A percentile compares a stretch with the other conserved stretches of the same genome.
Conservation (phyloP, 1,140 invertebrate species). For the Elymnias hypermnestra region DNA sequence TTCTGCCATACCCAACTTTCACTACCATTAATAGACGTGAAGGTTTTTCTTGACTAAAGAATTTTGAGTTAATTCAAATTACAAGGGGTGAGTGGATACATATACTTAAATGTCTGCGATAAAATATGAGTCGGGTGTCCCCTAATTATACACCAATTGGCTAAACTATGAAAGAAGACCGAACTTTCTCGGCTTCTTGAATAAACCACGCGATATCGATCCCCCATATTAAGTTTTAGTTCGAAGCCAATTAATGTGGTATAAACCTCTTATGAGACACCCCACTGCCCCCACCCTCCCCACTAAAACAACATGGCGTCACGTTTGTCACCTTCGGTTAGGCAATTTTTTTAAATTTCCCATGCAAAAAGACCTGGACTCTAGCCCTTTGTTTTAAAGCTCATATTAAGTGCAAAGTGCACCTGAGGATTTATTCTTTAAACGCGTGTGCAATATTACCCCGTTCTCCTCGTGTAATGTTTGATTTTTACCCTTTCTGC, state of each 20-base stretch:
- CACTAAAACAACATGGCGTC: slow-evolving; percentile 69
- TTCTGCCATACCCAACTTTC: too few species aligned
- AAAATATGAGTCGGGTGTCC: slow-evolving; percentile 2
- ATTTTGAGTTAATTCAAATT: too few species aligned
- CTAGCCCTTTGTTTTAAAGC: slow-evolving; percentile 27
- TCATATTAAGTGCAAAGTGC: slow-evolving; percentile 21
- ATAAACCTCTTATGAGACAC: slow-evolving; percentile 65
- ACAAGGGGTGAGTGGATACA: too few species aligned
- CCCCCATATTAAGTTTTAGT: slow-evolving; percentile 52
- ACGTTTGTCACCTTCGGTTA: slow-evolving; percentile 63
- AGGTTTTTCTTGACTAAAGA: too few species aligned
- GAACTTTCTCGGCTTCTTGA: slow-evolving; percentile 40
- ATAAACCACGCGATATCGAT: slow-evolving; percentile 58
- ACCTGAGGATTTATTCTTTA: slow-evolving; percentile 64
- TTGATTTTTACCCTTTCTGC: too few species aligned
- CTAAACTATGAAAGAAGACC: slow-evolving; percentile 19
- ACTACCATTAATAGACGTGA: too few species aligned
- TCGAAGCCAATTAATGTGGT: slow-evolving; percentile 59
- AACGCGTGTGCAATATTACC: slow-evolving; percentile 54
- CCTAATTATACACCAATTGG: slow-evolving; percentile 18
- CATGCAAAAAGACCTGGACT: slow-evolving; percentile 21
- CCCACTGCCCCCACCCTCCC: slow-evolving; percentile 43
- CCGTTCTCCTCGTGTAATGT: slow-evolving; percentile 39
- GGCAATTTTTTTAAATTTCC: slow-evolving; percentile 34
- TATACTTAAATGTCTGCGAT: not conserved